phyloP scores from a whole-genome alignment of 2,113 vertebrate genomes.

The Strix uralensis region DNA sequence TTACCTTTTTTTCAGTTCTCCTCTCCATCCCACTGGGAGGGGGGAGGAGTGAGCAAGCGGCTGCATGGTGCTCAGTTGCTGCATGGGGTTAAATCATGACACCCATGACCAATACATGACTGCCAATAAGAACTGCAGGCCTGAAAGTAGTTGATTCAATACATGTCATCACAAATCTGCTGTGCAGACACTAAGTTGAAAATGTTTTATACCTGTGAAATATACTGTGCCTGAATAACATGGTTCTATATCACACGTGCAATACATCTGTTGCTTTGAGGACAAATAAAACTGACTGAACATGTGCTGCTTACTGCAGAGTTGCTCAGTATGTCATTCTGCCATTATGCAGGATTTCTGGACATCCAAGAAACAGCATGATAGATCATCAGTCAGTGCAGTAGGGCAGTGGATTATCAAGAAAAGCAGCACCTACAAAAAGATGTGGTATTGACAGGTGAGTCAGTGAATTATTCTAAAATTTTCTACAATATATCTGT shows the following conservation, averaged over 20 bases:
- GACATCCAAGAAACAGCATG: not conserved
- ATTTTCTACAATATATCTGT: not conserved
- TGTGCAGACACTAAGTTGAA: not conserved
- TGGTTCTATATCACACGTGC: not conserved
- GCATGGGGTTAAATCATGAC: no score
- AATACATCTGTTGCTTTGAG: not conserved
- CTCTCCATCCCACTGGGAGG: no score
- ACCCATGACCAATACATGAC: not conserved
- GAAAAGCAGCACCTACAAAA: not conserved
- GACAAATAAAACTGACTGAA: not conserved
- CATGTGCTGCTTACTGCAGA: not conserved
- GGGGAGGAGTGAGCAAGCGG: no score
- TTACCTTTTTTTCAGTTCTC: no score
- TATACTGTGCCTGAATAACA: not conserved
- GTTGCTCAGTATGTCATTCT: not conserved
- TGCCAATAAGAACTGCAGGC: not conserved
- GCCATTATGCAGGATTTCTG: not conserved
- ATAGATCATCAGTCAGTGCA: fast-evolving
- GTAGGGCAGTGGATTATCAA: not conserved
- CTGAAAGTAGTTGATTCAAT: not conserved
- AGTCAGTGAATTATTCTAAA: not conserved
- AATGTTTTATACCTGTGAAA: not conserved
- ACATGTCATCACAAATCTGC: not conserved
- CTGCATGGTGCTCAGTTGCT: no score
- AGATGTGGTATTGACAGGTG: not conserved